Evolutionary conservation across 2,888 invertebrate species (phyloP), one percentile per base, ranked within the genome.

Genomic region (Girardia tigrina): DNA sequence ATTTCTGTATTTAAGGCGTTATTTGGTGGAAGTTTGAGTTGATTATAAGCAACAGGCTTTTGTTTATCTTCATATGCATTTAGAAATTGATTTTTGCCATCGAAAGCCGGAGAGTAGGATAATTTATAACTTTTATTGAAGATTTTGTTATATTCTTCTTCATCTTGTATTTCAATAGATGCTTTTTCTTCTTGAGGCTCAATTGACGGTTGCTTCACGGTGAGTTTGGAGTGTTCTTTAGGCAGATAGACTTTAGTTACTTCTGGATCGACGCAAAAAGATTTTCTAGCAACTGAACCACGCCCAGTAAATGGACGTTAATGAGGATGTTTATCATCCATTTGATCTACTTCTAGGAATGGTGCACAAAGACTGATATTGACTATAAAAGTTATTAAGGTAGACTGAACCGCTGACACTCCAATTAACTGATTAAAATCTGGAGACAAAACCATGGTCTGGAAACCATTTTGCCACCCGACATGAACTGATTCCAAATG

Each of bases 371-470:
- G 90, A 81, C 89, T 90, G 79, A 92, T 86, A 84, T 93, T 92
- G 42, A 93, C 90, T 27, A 93, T 90, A 85, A 89, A 91, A 75
- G 94, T 88, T 72, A 90, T 88, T 27, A 94, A 91, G 84, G 90
- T 90, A 75, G 90, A 90, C 79, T 90, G 88, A 82, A 91, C 90
- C 84, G 90, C 91, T 72, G 91, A 90, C 74, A 92, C 94, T 78
- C 91, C 77, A 20, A 94, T 93, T 86, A 95, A 86, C 86, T 93
- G 92, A 83, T 90, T 90, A 82, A 92, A 77, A 26, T 28, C 71
- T n/a, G 77, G 90, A 36, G 85, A 82, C 29, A 91, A 88, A 78
- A 92, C 91, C 85, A 95, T 90, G 84, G 94, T 94, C 26, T 87
- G 88, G 81, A 90, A 89, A 73, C 90, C 90, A 92, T 70, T 56